Percentiles rank a stretch among this genome's conserved stretches.
phyloP scores from a whole-genome alignment of 2,797 vertebrate species.

The Intellagama lesueurii region DNA sequence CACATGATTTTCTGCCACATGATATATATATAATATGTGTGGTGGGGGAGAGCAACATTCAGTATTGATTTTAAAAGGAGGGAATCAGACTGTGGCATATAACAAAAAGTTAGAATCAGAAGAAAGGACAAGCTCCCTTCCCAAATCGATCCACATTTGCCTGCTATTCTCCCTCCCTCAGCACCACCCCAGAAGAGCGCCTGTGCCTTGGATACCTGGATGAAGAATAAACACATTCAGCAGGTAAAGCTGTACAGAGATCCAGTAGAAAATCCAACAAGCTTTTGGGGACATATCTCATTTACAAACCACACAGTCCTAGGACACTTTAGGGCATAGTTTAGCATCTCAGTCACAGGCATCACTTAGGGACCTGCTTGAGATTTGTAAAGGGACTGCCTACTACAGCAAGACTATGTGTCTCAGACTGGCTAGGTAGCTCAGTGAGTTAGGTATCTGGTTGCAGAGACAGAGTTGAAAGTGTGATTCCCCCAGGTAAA shows the following conservation, averaged over 20 bases:
- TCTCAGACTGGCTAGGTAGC: not conserved
- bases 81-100: not conserved
- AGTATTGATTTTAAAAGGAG: conserved; percentile 9
- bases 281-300: not conserved
- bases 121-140: not conserved
- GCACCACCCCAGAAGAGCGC: not conserved
- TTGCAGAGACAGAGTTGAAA: too few relatives aligned
- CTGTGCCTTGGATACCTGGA: not conserved
- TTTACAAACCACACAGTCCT: not conserved
- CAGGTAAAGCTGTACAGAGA: not conserved
- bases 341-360: not conserved
- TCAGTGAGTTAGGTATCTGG: not conserved
- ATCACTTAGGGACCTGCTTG: not conserved
- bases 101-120: not conserved
- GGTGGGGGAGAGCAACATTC: not conserved
- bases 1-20: not conserved
- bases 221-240: not conserved
- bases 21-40: not conserved
- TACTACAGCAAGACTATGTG: not conserved
- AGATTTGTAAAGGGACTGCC: not conserved
- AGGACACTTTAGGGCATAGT: not conserved
- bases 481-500: too few relatives aligned
- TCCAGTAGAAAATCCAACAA: not conserved
- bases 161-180: not conserved
- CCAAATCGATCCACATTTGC: not conserved